phyloP scores from a whole-genome alignment of 2,113 vertebrate species.

The Riparia riparia region DNA sequence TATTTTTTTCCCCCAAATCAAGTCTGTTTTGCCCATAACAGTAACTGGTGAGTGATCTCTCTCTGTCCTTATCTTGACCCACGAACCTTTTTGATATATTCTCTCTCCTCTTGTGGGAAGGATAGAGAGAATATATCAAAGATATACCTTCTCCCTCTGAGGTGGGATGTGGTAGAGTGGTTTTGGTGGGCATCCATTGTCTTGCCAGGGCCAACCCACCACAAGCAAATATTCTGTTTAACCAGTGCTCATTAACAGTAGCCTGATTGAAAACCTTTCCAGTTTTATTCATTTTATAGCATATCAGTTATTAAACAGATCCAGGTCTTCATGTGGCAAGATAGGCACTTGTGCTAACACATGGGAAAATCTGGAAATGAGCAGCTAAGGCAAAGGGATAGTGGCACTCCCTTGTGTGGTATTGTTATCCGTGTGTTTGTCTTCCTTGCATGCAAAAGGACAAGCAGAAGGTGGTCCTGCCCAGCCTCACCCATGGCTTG shows the following conservation, averaged over 20 bases:
- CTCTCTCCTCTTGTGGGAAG: not conserved
- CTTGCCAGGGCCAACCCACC: not conserved
- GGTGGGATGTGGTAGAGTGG: not conserved
- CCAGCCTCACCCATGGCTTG: not conserved
- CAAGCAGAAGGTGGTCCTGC: not conserved
- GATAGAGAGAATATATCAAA: no score
- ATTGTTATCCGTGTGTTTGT: not conserved
- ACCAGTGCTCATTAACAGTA: not conserved
- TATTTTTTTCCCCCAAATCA: not conserved
- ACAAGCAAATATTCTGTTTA: not conserved
- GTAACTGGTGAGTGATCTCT: not conserved
- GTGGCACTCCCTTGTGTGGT: not conserved
- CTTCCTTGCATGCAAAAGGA: not conserved
- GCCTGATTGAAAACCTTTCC: not conserved
- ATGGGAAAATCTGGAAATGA: not conserved
- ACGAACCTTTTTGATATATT: rapidly evolving
- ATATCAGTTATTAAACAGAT: not conserved
- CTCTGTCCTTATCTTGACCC: not conserved
- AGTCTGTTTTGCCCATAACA: not conserved
- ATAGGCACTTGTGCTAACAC: not conserved
- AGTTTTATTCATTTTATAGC: not conserved
- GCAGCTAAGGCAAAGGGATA: not conserved
- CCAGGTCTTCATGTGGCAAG: not conserved
- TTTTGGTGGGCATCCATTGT: not conserved
- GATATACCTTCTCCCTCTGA: not conserved